Conservation (phyloP, 1,140 invertebrate species). For the Listronotus oregonensis region DNA sequence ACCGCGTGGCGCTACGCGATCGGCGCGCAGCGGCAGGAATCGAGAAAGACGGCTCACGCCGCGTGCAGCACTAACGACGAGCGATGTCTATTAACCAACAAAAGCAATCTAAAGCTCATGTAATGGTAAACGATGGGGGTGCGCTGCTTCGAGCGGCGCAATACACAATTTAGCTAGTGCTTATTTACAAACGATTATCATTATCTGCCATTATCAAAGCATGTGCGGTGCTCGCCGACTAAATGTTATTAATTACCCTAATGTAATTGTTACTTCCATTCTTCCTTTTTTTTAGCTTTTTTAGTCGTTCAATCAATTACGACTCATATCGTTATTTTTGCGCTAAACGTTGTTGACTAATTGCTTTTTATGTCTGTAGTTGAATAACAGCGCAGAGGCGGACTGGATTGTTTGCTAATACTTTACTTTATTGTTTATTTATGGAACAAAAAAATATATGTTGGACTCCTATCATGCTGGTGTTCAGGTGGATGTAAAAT, state of each 20-base stretch:
- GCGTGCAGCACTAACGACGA: slow-evolving; percentile 16
- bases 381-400: too few species aligned
- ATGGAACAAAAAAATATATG: too few species aligned
- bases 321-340: too few species aligned
- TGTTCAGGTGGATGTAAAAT: too few species aligned
- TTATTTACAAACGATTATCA: slow-evolving; percentile 40
- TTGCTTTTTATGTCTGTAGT: too few species aligned
- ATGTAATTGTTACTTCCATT: slow-evolving; percentile 9
- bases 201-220: slow-evolving; percentile 37
- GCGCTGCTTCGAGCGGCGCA: slow-evolving; percentile 37
- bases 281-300: too few species aligned
- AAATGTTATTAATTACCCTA: slow-evolving; percentile 28
- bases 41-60: slow-evolving; percentile 8
- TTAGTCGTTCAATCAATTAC: too few species aligned
- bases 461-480: too few species aligned
- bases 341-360: too few species aligned
- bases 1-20: slow-evolving; percentile 6
- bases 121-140: slow-evolving; percentile 29
- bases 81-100: slow-evolving; percentile 24
- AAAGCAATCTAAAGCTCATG: slow-evolving; percentile 35
- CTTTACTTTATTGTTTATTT: too few species aligned
- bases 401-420: too few species aligned
- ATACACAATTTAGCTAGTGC: slow-evolving; percentile 34
- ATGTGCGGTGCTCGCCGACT: slow-evolving; percentile 13
- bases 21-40: slow-evolving; percentile 3